phyloP scores from a whole-genome alignment of 2,113 vertebrate genomes.

The Chiloscyllium plagiosum region DNA sequence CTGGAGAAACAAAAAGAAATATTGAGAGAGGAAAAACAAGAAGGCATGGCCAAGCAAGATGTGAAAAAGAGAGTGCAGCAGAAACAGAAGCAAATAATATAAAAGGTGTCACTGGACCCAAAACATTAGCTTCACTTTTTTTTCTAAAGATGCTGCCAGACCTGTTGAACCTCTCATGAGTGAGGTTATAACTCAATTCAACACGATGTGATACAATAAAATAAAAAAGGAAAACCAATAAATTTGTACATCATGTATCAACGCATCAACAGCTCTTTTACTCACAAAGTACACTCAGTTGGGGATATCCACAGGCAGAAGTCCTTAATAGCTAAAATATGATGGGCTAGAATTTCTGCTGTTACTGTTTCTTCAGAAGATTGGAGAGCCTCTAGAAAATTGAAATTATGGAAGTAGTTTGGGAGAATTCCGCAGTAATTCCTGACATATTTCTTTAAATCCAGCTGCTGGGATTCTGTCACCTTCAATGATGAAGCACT shows the following conservation, averaged over 20 bases:
- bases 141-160: too few relatives aligned
- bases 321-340: background rate
- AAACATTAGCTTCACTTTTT: too few relatives aligned
- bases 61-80: background rate
- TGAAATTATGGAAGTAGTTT: background rate
- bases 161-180: too few relatives aligned
- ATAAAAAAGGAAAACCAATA: background rate
- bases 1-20: background rate
- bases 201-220: background rate
- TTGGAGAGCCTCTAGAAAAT: background rate
- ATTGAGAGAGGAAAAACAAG: background rate
- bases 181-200: background rate
- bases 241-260: background rate
- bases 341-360: background rate
- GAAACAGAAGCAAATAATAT: background rate
- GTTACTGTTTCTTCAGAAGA: background rate
- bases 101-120: too few relatives aligned
- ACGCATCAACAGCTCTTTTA: background rate
- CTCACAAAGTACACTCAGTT: background rate
- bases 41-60: background rate
- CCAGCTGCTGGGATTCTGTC: background rate
- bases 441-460: background rate
- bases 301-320: background rate
- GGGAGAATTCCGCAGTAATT: background rate
- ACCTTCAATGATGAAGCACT: constrained; percentile 5